These are phyloP conservation scores for Tetragnatha montana DNA, from an alignment of 2,888 invertebrate genomes.

Conservation along the genomic window DNA sequence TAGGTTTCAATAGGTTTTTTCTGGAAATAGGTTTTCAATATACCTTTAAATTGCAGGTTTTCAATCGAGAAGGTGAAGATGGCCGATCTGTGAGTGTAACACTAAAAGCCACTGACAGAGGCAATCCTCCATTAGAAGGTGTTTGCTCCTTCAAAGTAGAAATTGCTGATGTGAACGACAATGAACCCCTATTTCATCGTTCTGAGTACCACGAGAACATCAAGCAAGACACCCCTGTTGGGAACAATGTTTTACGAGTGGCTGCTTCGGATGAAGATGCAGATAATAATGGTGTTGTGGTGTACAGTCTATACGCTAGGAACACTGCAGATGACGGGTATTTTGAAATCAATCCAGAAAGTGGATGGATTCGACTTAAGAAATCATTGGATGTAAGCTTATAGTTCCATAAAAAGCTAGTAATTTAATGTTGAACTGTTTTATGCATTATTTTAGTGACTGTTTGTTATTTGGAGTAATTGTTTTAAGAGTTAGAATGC, in stretches of 20 bases:
- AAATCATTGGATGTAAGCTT: conserved; percentile 87
- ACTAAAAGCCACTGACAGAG: conserved; percentile 98
- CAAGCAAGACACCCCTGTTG: conserved; percentile 96
- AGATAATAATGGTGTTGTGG: conserved; percentile 95
- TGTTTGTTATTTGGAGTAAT: too few relatives aligned
- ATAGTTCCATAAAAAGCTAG: not conserved
- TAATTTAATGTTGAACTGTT: not conserved
- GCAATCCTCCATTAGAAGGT: conserved; percentile 96
- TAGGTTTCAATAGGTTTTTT: too few relatives aligned
- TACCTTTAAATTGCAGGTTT: conserved; percentile 79
- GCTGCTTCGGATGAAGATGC: conserved; percentile 98
- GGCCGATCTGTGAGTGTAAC: conserved; percentile 97
- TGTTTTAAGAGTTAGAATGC: too few relatives aligned
- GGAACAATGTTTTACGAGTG: conserved; percentile 93
- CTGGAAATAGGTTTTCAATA: too few relatives aligned
- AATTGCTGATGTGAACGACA: conserved; percentile 98
- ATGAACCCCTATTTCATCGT: conserved; percentile 94
- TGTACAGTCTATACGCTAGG: conserved; percentile 93
- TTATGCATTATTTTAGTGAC: not conserved
- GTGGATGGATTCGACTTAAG: conserved; percentile 96
- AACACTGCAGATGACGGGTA: conserved; percentile 93
- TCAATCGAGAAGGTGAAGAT: conserved; percentile 97
- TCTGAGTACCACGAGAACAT: conserved; percentile 98
- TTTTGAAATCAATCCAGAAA: conserved; percentile 96
- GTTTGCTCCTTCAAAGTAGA: conserved; percentile 99